Evolutionary conservation across 2,888 invertebrate genomes (phyloP).

Genomic region (Ennomos fuscantarius): DNA sequence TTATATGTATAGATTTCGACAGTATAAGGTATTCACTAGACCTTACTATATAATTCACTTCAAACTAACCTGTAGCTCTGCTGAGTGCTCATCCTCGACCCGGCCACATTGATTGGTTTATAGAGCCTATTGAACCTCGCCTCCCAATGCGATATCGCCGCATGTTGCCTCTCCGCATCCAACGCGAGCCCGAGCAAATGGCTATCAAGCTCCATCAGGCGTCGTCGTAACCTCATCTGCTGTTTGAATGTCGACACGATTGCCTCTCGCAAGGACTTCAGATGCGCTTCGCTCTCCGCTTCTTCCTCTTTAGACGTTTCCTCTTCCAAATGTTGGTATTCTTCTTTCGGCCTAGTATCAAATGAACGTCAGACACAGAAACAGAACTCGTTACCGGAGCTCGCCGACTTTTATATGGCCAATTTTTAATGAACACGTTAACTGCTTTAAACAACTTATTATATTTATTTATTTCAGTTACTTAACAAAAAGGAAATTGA

Average conservation of each 20-base stretch:
- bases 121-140: slow-evolving; percentile 91
- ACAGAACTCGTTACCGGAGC: not conserved
- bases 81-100: slow-evolving; percentile 86
- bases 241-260: slow-evolving; percentile 96
- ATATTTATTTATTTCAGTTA: no score
- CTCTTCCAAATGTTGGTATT: slow-evolving; percentile 45
- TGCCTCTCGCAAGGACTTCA: slow-evolving; percentile 91
- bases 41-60: not conserved
- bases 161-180: slow-evolving; percentile 95
- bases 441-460: no score
- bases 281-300: slow-evolving; percentile 73
- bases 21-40: no score
- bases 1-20: no score
- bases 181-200: slow-evolving; percentile 93
- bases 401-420: no score
- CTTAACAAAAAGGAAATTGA: no score
- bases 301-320: slow-evolving; percentile 62
- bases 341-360: slow-evolving; percentile 67
- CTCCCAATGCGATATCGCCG: slow-evolving; percentile 96
- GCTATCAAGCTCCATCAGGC: slow-evolving; percentile 96
- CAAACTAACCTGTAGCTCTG: slow-evolving; percentile 83
- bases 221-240: slow-evolving; percentile 95
- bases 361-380: slow-evolving; percentile 5
- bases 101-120: slow-evolving; percentile 84
- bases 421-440: no score